Base-by-base conservation (phyloP, 2,113 vertebrate species). In the Istiophorus platypterus region DNA sequence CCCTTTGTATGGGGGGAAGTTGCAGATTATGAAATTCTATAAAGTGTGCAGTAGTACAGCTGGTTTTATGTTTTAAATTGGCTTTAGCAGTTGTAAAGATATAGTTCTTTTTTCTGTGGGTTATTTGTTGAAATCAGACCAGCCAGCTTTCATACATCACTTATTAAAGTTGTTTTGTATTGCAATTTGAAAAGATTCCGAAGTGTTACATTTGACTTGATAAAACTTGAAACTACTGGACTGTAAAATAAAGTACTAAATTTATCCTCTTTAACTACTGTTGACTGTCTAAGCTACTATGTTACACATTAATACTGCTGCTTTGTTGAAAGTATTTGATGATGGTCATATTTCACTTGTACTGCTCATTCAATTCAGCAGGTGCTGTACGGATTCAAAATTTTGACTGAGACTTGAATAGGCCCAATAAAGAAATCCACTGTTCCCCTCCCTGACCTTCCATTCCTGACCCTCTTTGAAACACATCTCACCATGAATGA, bases 401-500 rank as follows among this genome's bases (percentile, higher is more conserved):
- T 65, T 37, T 39, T 73, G 71, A 86, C 62, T 80, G 82, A 87
- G 75, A 84, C 57, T 72, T 80, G 63, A 86, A 26, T 26, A 29
- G 34, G 42, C 71, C 68, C 68, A 41, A 76, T 31, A 49, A 42
- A 78, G 31, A 80, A 29, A 74, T 68, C 61, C 68, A 66, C 74
- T 57, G 24, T 17, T 82, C 85, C 76, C 83, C 74, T 78, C 70
- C 79, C 81, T 15, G 4, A 61, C 24, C 65, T 89, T 75, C 76
- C 76, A 12, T 63, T 82, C 84, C 80, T 78, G 24, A 82, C 67
- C 87, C 72, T 72, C 73, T 82, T 79, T 88, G 74, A 80, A 73
- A 68, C 66, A 59, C 56, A 73, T 76, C 73, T 84, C 64, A 88
- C 58, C 84, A 95, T 95, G 94, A 93, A 92, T 82, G 94, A 95